Evolutionary conservation across 2,113 vertebrate species (phyloP).

Genomic region (Ptychochromis oligacanthus): DNA sequence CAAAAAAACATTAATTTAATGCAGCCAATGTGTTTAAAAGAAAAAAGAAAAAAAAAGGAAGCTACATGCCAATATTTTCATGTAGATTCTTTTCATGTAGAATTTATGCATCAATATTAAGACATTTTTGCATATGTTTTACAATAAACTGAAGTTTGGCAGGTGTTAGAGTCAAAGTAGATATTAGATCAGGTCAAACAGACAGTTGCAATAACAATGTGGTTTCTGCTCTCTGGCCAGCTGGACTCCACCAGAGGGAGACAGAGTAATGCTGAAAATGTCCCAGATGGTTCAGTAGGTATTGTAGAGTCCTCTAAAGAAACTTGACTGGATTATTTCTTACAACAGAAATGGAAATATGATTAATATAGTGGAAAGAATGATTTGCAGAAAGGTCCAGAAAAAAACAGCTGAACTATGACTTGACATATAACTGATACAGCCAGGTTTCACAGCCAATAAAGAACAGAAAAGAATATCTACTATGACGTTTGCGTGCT

Average conservation of each 20-base stretch:
- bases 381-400: neutral
- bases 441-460: neutral
- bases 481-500: neutral
- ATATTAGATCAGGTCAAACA: neutral
- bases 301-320: neutral
- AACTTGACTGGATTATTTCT: neutral
- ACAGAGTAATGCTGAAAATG: neutral
- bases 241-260: conserved; percentile 34
- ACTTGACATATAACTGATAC: neutral
- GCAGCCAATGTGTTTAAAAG: too few species aligned
- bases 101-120: neutral
- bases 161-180: neutral
- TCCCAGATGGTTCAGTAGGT: neutral
- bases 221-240: neutral
- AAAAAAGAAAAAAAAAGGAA: too few species aligned
- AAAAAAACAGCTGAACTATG: neutral
- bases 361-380: neutral
- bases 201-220: neutral
- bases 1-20: too few species aligned
- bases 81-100: neutral
- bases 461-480: neutral
- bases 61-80: neutral
- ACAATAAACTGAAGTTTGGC: neutral
- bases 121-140: neutral
- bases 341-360: too few species aligned